These are phyloP conservation scores for Liopterus haemorrhoidalis DNA, from an alignment of 2,888 invertebrate species.

Conservation along the genomic window DNA sequence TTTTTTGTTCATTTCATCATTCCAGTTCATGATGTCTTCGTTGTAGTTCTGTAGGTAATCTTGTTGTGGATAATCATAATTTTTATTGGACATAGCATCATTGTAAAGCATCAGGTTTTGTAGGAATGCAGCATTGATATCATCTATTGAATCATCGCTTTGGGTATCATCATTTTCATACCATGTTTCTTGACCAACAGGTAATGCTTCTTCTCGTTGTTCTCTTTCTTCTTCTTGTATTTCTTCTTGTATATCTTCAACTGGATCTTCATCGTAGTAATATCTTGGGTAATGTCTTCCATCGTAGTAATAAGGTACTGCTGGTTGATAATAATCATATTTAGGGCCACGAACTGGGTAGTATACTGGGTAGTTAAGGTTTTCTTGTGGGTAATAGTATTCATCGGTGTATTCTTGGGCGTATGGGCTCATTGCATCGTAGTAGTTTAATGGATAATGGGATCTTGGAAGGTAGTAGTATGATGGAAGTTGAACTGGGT, in stretches of 20 bases:
- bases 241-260: constrained; percentile 54
- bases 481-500: constrained; percentile 33
- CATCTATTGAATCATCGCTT: constrained; percentile 40
- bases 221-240: constrained; percentile 58
- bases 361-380: constrained; percentile 41
- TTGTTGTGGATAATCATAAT: constrained; percentile 32
- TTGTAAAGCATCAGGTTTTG: constrained; percentile 63
- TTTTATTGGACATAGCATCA: constrained; percentile 45
- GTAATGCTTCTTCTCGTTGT: constrained; percentile 50
- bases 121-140: constrained; percentile 57
- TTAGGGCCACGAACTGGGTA: constrained; percentile 47
- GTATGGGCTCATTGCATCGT: constrained; percentile 47
- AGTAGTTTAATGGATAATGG: constrained; percentile 48
- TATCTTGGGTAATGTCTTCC: constrained; percentile 40
- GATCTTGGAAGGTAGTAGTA: constrained; percentile 41
- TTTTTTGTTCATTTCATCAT: constrained; percentile 21
- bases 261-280: constrained; percentile 46
- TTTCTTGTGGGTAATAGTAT: constrained; percentile 51
- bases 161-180: constrained; percentile 52
- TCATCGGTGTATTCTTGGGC: constrained; percentile 53
- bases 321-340: constrained; percentile 46
- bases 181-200: constrained; percentile 62
- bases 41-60: constrained; percentile 28
- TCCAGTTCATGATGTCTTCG: constrained; percentile 33
- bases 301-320: constrained; percentile 48